Conservation (phyloP, 2,888 invertebrate genomes). For the Plutella xylostella region DNA sequence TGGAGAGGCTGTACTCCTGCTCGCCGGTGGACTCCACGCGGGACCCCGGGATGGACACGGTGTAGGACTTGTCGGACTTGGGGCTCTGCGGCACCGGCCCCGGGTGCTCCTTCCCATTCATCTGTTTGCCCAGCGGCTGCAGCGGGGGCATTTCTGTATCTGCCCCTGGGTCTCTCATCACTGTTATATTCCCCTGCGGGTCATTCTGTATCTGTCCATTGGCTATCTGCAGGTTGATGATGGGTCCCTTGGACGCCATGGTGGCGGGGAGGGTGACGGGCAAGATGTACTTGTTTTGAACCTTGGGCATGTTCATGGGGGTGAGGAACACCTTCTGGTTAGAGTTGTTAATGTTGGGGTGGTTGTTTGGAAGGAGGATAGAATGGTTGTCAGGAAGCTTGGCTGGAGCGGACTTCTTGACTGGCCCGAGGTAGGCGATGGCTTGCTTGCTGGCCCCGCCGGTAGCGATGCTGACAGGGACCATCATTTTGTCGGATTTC, state of each 20-base stretch:
- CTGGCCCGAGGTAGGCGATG: constrained; percentile 66
- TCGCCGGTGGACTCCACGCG: constrained; percentile 62
- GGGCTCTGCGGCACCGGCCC: constrained; percentile 32
- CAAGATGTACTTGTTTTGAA: constrained; percentile 64
- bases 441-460: constrained; percentile 52
- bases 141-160: constrained; percentile 53
- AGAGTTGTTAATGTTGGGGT: constrained; percentile 41
- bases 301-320: constrained; percentile 70
- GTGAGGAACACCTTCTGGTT: constrained; percentile 70
- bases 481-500: constrained; percentile 60
- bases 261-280: constrained; percentile 64
- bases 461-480: constrained; percentile 58
- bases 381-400: constrained; percentile 51
- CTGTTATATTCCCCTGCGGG: constrained; percentile 71
- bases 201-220: constrained; percentile 74
- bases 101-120: constrained; percentile 45
- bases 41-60: constrained; percentile 55
- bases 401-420: constrained; percentile 62
- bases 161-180: constrained; percentile 59
- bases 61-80: constrained; percentile 46
- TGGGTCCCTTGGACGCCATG: constrained; percentile 69
- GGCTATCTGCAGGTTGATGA: constrained; percentile 76
- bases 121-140: constrained; percentile 47
- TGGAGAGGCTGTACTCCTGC: constrained; percentile 61
- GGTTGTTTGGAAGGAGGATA: constrained; percentile 58